These are phyloP conservation scores for Xyliphius kryptos DNA, from an alignment of 2,113 vertebrate species.

Conservation along the genomic window DNA sequence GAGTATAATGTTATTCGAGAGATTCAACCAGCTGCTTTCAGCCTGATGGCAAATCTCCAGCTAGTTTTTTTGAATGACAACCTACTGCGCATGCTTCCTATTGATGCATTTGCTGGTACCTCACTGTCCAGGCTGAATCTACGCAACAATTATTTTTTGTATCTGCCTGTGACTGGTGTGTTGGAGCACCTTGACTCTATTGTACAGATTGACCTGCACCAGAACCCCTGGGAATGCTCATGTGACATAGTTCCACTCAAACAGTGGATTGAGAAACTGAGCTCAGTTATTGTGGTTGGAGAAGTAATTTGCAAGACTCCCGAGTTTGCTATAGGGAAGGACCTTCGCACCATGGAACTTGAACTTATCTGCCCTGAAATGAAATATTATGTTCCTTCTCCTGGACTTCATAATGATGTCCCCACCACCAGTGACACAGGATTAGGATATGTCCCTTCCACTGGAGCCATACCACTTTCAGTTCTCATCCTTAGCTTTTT, in stretches of 20 bases:
- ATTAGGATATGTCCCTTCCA: constrained; percentile 65
- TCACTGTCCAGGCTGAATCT: constrained; percentile 88
- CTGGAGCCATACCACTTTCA: constrained; percentile 80
- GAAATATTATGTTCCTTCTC: constrained; percentile 65
- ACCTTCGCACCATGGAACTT: constrained; percentile 78
- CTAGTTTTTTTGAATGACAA: constrained; percentile 95
- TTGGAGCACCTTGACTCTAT: constrained; percentile 91
- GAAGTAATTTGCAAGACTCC: constrained; percentile 89
- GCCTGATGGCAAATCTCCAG: constrained; percentile 93
- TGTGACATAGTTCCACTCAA: constrained; percentile 93
- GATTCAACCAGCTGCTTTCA: constrained; percentile 92
- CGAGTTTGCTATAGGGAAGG: constrained; percentile 77
- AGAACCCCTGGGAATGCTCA: constrained; percentile 97
- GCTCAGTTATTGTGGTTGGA: constrained; percentile 89
- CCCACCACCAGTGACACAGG: constrained; percentile 69
- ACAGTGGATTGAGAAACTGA: constrained; percentile 95
- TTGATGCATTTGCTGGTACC: constrained; percentile 88
- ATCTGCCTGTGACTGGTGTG: constrained; percentile 86
- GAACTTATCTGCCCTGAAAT: constrained; percentile 84
- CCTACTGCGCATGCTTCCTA: constrained; percentile 82
- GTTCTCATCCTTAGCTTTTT: constrained; percentile 90
- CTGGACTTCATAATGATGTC: constrained; percentile 60
- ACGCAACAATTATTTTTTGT: constrained; percentile 91
- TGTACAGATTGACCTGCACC: constrained; percentile 94
- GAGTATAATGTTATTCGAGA: constrained; percentile 98